Evolutionary conservation across 2,113 vertebrate species (phyloP), one percentile per base, ranked within the genome.

Genomic region (Sitta europaea): DNA sequence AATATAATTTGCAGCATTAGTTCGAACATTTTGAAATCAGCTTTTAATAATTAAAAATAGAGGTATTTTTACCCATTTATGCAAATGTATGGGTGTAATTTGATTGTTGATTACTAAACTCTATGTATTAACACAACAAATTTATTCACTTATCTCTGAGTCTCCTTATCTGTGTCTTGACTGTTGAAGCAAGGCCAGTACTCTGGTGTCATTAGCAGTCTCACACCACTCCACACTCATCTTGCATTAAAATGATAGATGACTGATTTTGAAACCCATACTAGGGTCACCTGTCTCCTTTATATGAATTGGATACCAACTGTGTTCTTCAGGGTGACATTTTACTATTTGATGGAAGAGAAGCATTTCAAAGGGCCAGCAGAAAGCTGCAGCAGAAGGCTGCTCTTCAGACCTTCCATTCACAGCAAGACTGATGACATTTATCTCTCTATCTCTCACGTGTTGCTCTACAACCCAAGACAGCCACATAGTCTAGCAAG

Each of bases 21-120:
- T 89, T 75, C 70, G 53, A 66, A 94, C 45, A 86, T 68, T 78
- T 61, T 95, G 51, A 53, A 24, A 71, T 63, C 47, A 78, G 19
- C 55, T 88, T 90, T 92, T 65, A 82, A 71, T 38, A 79, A 76
- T 77, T 61, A 59, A 91, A 95, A 85, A 31, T 42, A 86, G 86
- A 97, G 97, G 97, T 97, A 97, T 96, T 97, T 97, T 97, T 97
- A 97, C 97, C 97, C 97, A 95, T 90, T 96, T 93, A 28, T 96
- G 62, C 58, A 80, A 92, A 65, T 1, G 78, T 95, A 63, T 90
- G 66, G 85, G 81, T 92, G 66, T 92, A 74, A 92, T 78, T 86
- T 92, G 80, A 66, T 86, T 94, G 86, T 91, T 95, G 83, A 88
- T 73, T 97, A 94, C 95, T 97, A 94, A 95, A 93, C 90, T 95